Conservation (phyloP, 1,140 invertebrate genomes). For the Drosophila miranda region DNA sequence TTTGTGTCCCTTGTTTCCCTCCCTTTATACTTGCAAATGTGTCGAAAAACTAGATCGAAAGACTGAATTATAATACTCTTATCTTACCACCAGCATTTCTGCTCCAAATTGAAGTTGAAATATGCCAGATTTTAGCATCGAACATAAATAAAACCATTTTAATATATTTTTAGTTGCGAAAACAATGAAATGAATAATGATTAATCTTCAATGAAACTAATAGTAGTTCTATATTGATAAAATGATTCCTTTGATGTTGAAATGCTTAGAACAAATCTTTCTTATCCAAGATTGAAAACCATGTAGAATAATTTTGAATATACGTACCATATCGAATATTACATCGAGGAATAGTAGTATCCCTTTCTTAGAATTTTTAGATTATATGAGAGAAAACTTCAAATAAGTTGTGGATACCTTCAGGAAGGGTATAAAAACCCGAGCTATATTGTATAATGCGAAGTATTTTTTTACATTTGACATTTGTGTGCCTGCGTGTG, state of each 20-base stretch:
- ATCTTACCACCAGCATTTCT: not conserved
- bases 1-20: constrained; percentile 8
- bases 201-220: no score
- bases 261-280: no score
- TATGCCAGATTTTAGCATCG: no score
- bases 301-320: no score
- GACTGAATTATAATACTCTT: constrained; percentile 20
- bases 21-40: constrained; percentile 42
- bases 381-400: constrained; percentile 12
- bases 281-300: no score
- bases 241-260: no score
- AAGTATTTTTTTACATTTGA: constrained; percentile 68
- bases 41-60: constrained; percentile 13
- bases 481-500: constrained; percentile 60
- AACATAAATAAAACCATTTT: no score
- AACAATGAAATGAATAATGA: no score
- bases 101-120: not conserved
- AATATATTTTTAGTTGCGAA: no score
- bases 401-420: constrained; percentile 5
- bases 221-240: no score
- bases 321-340: no score
- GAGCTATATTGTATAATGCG: constrained; percentile 55
- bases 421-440: constrained; percentile 30
- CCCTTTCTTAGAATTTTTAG: no score
- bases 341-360: not conserved